Evolutionary conservation across 2,888 invertebrate species (phyloP).

Genomic region (Orchestes rusci): DNA sequence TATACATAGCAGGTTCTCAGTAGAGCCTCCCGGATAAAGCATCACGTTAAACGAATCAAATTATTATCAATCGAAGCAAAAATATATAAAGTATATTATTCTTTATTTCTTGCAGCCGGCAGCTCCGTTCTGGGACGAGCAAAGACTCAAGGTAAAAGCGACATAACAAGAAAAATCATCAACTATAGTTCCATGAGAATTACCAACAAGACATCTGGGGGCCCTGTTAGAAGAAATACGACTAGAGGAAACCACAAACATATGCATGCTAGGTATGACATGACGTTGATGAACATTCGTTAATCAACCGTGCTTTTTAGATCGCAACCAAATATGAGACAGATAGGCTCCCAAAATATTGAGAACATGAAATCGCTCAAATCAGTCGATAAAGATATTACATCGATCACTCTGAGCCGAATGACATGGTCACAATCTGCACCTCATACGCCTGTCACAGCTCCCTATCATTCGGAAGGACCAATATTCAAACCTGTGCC

Average conservation of each 20-base stretch:
- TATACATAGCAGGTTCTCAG: too few species aligned
- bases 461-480: slow-evolving; percentile 36
- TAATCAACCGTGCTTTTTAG: too few species aligned
- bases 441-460: slow-evolving; percentile 43
- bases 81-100: too few species aligned
- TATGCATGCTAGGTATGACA: slow-evolving; percentile 38
- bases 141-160: slow-evolving; percentile 39
- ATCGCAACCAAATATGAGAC: slow-evolving; percentile 44
- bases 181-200: slow-evolving; percentile 54
- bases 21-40: too few species aligned
- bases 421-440: slow-evolving; percentile 42
- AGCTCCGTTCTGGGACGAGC: slow-evolving; percentile 39
- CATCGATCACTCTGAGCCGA: slow-evolving; percentile 33
- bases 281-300: neutral
- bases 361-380: slow-evolving; percentile 39
- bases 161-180: slow-evolving; percentile 37
- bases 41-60: too few species aligned
- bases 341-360: slow-evolving; percentile 40
- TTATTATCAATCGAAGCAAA: too few species aligned
- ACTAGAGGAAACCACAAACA: slow-evolving; percentile 46
- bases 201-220: slow-evolving; percentile 46
- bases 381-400: slow-evolving; percentile 38
- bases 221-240: slow-evolving; percentile 52
- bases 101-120: slow-evolving; percentile 32
- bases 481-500: slow-evolving; percentile 34